Evolutionary conservation across 1,140 invertebrate genomes (phyloP), one percentile per base, ranked within the genome.

Genomic region (Eumaeus atala): DNA sequence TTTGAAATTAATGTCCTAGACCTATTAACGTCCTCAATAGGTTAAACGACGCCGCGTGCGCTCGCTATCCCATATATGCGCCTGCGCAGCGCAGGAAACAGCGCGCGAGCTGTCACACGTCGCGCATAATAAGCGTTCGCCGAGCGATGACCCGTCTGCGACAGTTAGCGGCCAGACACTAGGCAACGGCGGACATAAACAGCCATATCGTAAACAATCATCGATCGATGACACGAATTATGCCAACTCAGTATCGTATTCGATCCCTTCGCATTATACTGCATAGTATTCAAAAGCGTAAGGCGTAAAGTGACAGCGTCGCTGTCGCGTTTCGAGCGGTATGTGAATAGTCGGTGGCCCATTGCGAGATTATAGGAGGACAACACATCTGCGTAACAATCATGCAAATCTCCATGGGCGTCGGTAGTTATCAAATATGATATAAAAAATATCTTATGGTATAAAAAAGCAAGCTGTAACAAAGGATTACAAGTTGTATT

Each of bases 141-240:
- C 54, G 67, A 69, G 69, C 77, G 69, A 77, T 73, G 77, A 77
- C 74, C 74, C 49, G 70, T 70, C 72, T 69, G n/a, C n/a, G n/a
- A 63, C 64, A 65, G 62, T 64, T 64, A 61, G 37, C 51, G 47
- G 52, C 44, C 54, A 56, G 50, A 53, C 54, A 48, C 42, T 37
- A 21, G 38, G 38, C 49, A 42, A 44, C 36, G 51, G 56, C 54
- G 51, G 54, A 50, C 38, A 47, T 58, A 58, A 49, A 48, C 16
- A 37, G 14, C n/a, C 38, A 12, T 14, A 40, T 40, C 38, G 38
- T 40, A 40, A 40, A 40, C 14, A 40, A 12, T 14, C 14, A 40
- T 40, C 12, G 38, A 40, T 40, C n/a, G 14, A 12, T 14, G 38
- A 40, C 38, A 3, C 38, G 38, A n/a, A 40, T 40, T 40, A 14